phyloP scores from a whole-genome alignment of 2,888 invertebrate species.

The Hipparchia semele region DNA sequence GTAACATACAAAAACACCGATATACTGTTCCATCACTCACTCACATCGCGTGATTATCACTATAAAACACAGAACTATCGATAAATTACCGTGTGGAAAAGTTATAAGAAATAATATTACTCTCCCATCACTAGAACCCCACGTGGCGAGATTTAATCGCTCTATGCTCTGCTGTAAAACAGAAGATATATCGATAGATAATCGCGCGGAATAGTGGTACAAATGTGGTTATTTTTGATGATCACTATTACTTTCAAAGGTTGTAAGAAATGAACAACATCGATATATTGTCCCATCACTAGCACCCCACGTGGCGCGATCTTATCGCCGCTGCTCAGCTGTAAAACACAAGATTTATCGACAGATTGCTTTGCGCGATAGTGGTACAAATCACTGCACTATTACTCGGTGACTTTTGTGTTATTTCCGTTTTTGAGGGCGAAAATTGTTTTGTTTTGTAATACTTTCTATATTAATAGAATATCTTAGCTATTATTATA shows the following conservation, averaged over 20 bases:
- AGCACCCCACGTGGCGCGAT: constrained; percentile 79
- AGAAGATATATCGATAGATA: too few species aligned
- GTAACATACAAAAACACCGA: background rate
- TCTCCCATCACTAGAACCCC: too few species aligned
- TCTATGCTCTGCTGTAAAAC: too few species aligned
- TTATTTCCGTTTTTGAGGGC: constrained; percentile 3
- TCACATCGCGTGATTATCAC: too few species aligned
- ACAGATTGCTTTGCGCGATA: constrained; percentile 72
- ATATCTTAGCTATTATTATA: too few species aligned
- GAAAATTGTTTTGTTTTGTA: background rate
- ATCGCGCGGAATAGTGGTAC: too few species aligned
- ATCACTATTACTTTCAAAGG: too few species aligned
- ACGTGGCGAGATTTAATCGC: too few species aligned
- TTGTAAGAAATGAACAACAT: constrained; percentile 4
- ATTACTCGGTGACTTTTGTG: constrained; percentile 60
- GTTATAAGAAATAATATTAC: too few species aligned
- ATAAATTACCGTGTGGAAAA: too few species aligned
- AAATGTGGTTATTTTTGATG: too few species aligned
- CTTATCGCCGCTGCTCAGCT: constrained; percentile 75
- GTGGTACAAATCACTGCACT: constrained; percentile 77
- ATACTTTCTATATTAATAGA: background rate
- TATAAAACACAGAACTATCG: too few species aligned
- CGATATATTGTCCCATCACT: constrained; percentile 53
- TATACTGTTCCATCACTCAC: background rate
- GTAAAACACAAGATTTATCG: constrained; percentile 82